A percentile compares a stretch with the other conserved stretches of the same genome.
Evolutionary conservation across 1,140 invertebrate genomes (phyloP).

Genomic region (Meteorus sp.): DNA sequence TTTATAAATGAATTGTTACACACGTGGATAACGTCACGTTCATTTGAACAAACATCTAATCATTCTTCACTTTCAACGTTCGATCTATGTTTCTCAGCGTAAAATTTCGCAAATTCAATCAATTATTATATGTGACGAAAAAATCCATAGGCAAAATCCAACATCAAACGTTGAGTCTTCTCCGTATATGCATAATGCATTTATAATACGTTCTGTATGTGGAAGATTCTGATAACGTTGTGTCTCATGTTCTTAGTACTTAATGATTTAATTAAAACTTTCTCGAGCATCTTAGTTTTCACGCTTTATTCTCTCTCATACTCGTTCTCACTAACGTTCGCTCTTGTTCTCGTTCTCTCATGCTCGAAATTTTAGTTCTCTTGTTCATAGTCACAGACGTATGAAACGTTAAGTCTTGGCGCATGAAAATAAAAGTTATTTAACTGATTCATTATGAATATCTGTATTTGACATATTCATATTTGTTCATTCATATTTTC

Average conservation of each 20-base stretch:
- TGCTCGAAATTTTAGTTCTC: neutral
- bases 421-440: neutral
- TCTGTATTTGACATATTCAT: neutral
- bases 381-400: neutral
- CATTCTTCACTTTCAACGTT: neutral
- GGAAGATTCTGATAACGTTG: constrained; percentile 13
- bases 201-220: constrained; percentile 3
- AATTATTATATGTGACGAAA: neutral
- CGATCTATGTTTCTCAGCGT: neutral
- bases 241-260: constrained; percentile 37
- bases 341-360: constrained; percentile 5
- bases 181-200: constrained; percentile 3
- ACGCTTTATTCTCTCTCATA: constrained; percentile 33
- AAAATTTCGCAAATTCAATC: neutral
- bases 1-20: no score
- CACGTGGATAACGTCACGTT: constrained; percentile 3
- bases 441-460: neutral
- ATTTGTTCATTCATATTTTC: neutral
- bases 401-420: neutral
- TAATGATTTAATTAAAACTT: constrained; percentile 50
- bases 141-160: constrained; percentile 1
- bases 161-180: neutral
- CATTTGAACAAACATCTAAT: neutral
- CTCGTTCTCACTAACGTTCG: constrained; percentile 33
- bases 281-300: constrained; percentile 41